Conservation (phyloP, 2,113 vertebrate genomes). For the Quiscalus mexicanus region DNA sequence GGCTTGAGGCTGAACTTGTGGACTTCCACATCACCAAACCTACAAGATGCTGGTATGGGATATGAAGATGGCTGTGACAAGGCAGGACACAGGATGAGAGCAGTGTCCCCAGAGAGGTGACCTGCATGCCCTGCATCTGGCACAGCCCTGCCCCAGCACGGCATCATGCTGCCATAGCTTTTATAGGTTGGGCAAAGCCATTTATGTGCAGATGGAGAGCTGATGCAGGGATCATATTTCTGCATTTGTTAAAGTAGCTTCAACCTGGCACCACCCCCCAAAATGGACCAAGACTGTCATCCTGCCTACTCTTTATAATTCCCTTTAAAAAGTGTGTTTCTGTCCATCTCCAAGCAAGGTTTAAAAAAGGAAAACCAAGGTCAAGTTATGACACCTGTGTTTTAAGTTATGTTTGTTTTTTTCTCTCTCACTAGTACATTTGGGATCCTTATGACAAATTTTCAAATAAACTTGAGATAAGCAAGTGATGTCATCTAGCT, state of each 20-base stretch:
- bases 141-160: neutral
- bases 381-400: neutral
- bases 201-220: neutral
- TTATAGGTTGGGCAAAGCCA: neutral
- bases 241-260: neutral
- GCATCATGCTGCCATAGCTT: fast-evolving
- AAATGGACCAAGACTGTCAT: neutral
- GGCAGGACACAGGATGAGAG: neutral
- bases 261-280: neutral
- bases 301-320: neutral
- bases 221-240: neutral
- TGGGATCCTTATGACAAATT: neutral
- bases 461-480: neutral
- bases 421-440: neutral
- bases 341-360: neutral
- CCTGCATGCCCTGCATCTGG: fast-evolving
- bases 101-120: neutral
- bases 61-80: neutral
- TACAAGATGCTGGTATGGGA: neutral
- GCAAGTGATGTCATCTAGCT: neutral
- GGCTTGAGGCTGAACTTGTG: neutral
- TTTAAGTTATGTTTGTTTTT: neutral
- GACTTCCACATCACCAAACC: neutral
- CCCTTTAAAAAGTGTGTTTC: neutral
- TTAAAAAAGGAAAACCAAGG: neutral